Base-by-base conservation (phyloP, 2,888 invertebrate species). In the Bellardia pandia region DNA sequence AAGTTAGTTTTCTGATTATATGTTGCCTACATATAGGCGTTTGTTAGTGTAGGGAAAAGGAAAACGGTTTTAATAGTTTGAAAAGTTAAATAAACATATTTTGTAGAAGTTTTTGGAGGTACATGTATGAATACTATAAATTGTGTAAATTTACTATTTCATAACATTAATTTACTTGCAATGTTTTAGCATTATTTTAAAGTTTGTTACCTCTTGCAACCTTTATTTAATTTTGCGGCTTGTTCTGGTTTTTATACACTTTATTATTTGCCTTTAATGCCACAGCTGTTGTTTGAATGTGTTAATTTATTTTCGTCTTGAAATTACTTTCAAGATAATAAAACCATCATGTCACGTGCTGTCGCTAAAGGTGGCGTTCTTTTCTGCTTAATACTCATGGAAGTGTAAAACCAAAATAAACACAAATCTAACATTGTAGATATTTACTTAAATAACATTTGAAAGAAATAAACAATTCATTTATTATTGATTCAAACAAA, bases 401-500 rank as follows among this genome's bases (percentile, higher is more conserved):
- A 23, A 16, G 56, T 58, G 58, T 58, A n/a, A 51, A 51, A 51
- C 51, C n/a, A 51, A 51, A 45, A 45, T 45, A 45, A 45, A 45
- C 13, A 51, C 5, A 51, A 51, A n/a, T 51, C n/a, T n/a, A 13
- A n/a, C n/a, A n/a, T n/a, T n/a, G 3, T 51, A 51, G 16, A 56
- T 56, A 56, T 56, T 7, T 56, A 56, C 56, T 56, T 56, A 7
- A 56, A 56, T 56, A 23, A 58, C 33, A 58, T 58, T 23, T 58
- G 33, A 58, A 30, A 4, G 30, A 11, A 62, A 40, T 7, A 37
- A 62, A 37, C n/a, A 62, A 7, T 62, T 23, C 13, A 33, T 58
- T 14, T 33, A 33, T 14, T 33, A 14, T 60, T 60, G 11, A 60
- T 23, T 8, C 9, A 23, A 56, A 13, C 37, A 33, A 33, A 33